A percentile compares a stretch with the other conserved stretches of the same genome.
phyloP scores from a whole-genome alignment of 2,888 invertebrate genomes.

The Agrilus biguttatus region DNA sequence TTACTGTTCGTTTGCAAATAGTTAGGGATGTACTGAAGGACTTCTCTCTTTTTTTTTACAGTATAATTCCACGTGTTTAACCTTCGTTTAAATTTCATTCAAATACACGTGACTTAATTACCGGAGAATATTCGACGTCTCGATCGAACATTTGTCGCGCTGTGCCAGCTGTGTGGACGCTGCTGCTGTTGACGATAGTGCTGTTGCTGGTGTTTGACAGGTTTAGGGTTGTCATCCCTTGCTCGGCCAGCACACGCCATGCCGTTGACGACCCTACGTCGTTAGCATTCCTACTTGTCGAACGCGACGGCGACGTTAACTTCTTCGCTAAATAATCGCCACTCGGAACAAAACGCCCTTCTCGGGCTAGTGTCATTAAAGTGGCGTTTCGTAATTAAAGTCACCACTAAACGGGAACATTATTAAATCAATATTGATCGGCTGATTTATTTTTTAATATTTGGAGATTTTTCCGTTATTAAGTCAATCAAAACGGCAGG shows the following conservation, averaged over 20 bases:
- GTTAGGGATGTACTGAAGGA: too few species aligned
- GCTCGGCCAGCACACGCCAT: constrained; percentile 12
- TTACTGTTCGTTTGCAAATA: too few species aligned
- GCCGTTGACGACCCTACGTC: constrained; percentile 6
- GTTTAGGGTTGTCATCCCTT: constrained; percentile 14
- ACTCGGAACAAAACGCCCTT: too few species aligned
- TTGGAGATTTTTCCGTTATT: too few species aligned
- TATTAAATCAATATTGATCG: too few species aligned
- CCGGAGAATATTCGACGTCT: constrained; percentile 7
- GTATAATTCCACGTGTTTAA: not conserved
- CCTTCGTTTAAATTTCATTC: constrained; percentile 1
- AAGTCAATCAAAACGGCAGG: too few species aligned
- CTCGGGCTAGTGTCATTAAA: too few species aligned
- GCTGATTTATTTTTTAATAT: too few species aligned
- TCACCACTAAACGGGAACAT: too few species aligned
- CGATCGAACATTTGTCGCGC: constrained; percentile 18
- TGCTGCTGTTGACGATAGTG: constrained; percentile 16
- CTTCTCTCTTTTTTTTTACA: not conserved
- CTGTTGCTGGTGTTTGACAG: constrained; percentile 8
- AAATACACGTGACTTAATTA: constrained; percentile 6
- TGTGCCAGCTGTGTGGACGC: constrained; percentile 30
- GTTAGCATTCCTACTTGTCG: constrained; percentile 6
- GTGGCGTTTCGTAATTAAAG: too few species aligned
- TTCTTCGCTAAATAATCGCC: too few species aligned
- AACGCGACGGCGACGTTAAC: too few species aligned